Conservation (phyloP, 30 jellyfish, hydroid and myxozoan genomes). For the Turritopsis dohrnii region DNA sequence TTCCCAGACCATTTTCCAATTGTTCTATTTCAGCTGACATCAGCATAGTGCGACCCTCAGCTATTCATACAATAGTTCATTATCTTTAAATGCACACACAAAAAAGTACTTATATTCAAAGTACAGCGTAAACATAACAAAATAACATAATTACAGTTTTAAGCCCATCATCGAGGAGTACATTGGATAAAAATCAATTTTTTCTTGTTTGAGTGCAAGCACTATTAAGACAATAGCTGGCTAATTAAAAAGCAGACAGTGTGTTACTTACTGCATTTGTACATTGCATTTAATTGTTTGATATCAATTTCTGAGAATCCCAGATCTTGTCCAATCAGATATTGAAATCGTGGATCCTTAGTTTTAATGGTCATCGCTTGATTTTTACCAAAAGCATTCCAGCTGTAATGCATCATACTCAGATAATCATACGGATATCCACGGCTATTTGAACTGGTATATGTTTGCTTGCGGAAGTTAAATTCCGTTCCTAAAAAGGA, state of each 20-base stretch:
- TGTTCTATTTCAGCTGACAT: no score
- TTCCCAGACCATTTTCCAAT: no score
- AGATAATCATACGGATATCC: conserved; percentile 14
- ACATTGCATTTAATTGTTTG: background rate
- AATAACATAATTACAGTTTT: background rate
- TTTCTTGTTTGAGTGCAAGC: no score
- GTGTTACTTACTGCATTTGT: conserved; percentile 7
- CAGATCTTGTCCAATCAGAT: conserved; percentile 7
- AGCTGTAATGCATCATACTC: conserved; percentile 19
- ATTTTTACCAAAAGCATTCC: conserved; percentile 15
- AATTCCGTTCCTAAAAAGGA: conserved; percentile 13
- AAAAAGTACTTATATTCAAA: no score
- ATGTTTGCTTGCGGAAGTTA: background rate
- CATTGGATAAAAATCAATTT: no score
- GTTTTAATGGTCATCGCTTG: conserved; percentile 8
- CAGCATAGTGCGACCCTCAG: no score
- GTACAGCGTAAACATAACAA: background rate
- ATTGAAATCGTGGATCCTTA: background rate
- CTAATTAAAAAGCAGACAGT: no score
- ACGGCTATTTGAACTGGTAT: background rate
- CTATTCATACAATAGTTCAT: no score
- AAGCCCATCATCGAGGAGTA: background rate
- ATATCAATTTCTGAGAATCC: conserved; percentile 22
- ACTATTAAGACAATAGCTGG: no score
- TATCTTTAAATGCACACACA: no score